Evolutionary conservation across 2,888 invertebrate genomes (phyloP).

Genomic region (Tricholauxania praeusta): DNA sequence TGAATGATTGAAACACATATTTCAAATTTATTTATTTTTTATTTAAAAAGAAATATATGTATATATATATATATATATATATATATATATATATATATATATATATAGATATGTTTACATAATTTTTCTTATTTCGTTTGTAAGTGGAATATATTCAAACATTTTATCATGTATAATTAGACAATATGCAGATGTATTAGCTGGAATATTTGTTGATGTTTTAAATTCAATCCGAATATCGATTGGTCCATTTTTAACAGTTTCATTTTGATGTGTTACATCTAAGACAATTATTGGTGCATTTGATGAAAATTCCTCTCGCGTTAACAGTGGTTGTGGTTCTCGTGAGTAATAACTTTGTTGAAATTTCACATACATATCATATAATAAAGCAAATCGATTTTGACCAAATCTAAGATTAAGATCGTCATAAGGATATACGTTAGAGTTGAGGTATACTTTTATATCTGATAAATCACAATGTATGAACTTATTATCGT

Average conservation of each 20-base stretch:
- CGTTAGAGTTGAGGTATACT: constrained; percentile 26
- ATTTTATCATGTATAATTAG: neutral
- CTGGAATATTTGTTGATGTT: neutral
- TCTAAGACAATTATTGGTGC: too few relatives aligned
- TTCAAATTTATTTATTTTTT: too few relatives aligned
- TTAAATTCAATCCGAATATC: constrained; percentile 4
- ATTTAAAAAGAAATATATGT: too few relatives aligned
- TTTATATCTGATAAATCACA: constrained; percentile 18
- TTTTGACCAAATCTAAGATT: constrained; percentile 40
- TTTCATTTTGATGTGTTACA: too few relatives aligned
- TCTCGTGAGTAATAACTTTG: neutral
- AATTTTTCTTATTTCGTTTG: neutral
- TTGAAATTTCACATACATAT: neutral
- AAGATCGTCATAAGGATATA: constrained; percentile 45
- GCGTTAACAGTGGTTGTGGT: neutral
- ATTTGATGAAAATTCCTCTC: neutral
- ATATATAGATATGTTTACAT: neutral
- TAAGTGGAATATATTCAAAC: neutral
- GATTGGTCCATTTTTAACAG: neutral
- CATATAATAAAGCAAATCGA: constrained; percentile 37
- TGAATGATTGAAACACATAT: too few relatives aligned
- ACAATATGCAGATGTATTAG: too few relatives aligned
- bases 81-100: too few relatives aligned
- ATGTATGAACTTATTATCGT: constrained; percentile 1
- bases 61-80: too few relatives aligned